These are phyloP conservation scores for Nomada ferruginata DNA, from an alignment of 2,888 invertebrate species.

Conservation along the genomic window DNA sequence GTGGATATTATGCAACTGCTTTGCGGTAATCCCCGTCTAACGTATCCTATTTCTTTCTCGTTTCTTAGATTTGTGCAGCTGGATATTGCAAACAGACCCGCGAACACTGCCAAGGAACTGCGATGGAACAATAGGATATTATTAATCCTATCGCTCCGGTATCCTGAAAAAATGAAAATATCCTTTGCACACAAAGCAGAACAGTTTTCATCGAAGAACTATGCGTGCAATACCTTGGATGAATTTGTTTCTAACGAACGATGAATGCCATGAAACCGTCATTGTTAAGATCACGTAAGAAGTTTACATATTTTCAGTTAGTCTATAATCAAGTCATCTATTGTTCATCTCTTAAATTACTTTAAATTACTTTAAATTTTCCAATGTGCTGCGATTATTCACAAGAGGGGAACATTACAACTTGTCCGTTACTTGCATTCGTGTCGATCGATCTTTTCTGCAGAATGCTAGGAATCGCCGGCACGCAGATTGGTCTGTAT, in stretches of 20 bases:
- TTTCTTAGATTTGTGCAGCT: conserved; percentile 15
- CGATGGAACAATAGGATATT: conserved; percentile 18
- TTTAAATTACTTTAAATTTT: too few species aligned
- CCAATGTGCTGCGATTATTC: neutral
- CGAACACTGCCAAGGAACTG: too few species aligned
- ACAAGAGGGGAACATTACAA: neutral
- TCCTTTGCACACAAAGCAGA: too few species aligned
- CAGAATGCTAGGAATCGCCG: conserved; percentile 38
- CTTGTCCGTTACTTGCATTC: conserved; percentile 11
- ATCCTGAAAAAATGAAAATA: too few species aligned
- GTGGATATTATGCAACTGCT: conserved; percentile 61
- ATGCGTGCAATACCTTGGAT: too few species aligned
- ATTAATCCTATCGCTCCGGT: neutral
- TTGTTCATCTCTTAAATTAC: neutral
- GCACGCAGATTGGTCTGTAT: conserved; percentile 23
- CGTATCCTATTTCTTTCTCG: conserved; percentile 25
- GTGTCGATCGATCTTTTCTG: conserved; percentile 12
- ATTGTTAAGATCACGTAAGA: too few species aligned
- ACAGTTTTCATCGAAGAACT: too few species aligned
- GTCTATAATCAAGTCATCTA: too few species aligned
- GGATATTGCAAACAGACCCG: too few species aligned
- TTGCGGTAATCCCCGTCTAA: conserved; percentile 41
- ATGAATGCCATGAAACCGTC: too few species aligned
- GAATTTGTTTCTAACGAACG: too few species aligned
- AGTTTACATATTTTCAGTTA: too few species aligned